A percentile compares a stretch with the other conserved stretches of the same genome.
Conservation (phyloP, 2,888 invertebrate species). For the Volucella zonaria region DNA sequence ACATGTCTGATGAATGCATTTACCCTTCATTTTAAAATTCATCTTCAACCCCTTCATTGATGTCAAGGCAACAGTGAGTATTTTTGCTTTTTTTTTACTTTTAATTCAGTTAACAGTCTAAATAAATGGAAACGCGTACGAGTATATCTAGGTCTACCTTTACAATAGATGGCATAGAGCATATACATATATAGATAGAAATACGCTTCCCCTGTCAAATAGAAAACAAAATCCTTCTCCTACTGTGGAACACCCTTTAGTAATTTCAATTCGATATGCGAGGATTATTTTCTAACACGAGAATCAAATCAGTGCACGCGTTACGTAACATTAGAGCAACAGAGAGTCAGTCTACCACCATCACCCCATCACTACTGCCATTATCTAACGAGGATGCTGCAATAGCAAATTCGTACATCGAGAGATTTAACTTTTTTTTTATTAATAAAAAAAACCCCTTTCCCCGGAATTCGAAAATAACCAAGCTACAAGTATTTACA, state of each 20-base stretch:
- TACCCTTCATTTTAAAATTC: not conserved
- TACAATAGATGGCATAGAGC: no score
- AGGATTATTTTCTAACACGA: slow-evolving; percentile 70
- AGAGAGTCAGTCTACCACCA: slow-evolving; percentile 8
- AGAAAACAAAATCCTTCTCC: slow-evolving; percentile 17
- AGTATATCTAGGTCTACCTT: no score
- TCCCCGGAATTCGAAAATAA: not conserved
- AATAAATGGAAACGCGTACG: slow-evolving; percentile 51
- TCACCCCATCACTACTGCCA: slow-evolving; percentile 18
- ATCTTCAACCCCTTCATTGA: slow-evolving; percentile 55
- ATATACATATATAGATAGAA: not conserved
- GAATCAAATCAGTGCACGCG: slow-evolving; percentile 70
- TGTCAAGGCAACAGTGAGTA: slow-evolving; percentile 51
- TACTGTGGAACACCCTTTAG: slow-evolving; percentile 37
- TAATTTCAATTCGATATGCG: slow-evolving; percentile 70
- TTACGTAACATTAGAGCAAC: slow-evolving; percentile 64
- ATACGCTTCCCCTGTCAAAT: slow-evolving; percentile 25
- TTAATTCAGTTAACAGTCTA: slow-evolving; percentile 65
- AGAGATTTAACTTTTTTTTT: slow-evolving; percentile 13
- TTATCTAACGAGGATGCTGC: slow-evolving; percentile 28
- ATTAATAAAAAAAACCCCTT: slow-evolving; percentile 47
- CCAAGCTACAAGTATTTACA: no score
- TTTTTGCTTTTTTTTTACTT: slow-evolving; percentile 29
- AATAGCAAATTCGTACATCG: slow-evolving; percentile 54
- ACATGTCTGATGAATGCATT: slow-evolving; percentile 27